A percentile compares a stretch with the other conserved stretches of the same genome.
Evolutionary conservation across 2,113 vertebrate genomes (phyloP).

Genomic region (Dicaeum eximium): DNA sequence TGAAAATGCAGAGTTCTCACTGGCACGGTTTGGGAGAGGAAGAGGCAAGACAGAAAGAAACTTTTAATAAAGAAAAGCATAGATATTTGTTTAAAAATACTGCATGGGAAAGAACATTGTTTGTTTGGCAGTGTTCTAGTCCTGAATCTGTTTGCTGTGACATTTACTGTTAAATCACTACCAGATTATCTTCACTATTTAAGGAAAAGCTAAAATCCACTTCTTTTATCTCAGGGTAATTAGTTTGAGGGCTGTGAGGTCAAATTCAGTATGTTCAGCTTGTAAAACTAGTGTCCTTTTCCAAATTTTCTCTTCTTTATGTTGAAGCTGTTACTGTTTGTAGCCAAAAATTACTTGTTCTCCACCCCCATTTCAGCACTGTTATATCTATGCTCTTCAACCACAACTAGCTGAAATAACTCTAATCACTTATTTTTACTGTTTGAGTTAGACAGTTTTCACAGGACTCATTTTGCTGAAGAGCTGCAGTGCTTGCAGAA

Average conservation of each 20-base stretch:
- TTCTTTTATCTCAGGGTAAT: not conserved
- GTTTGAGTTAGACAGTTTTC: not conserved
- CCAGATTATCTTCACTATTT: not conserved
- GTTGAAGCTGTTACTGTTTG: not conserved
- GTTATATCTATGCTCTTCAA: not conserved
- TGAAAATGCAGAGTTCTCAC: not conserved
- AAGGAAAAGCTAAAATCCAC: conserved; percentile 11
- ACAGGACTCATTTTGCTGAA: not conserved
- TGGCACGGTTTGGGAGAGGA: fast-evolving
- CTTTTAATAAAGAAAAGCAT: not conserved
- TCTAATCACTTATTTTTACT: conserved; percentile 28
- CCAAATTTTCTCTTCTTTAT: not conserved
- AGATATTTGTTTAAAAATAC: not conserved
- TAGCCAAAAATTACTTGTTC: not conserved
- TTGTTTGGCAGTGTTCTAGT: not conserved
- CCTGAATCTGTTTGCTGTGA: not conserved
- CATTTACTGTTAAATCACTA: conserved; percentile 4
- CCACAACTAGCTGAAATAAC: not conserved
- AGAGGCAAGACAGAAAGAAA: not conserved
- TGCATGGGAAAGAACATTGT: not conserved
- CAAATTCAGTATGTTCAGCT: not conserved
- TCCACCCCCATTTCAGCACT: not conserved
- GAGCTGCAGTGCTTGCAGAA: not conserved
- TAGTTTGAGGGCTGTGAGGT: not conserved
- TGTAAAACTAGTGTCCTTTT: not conserved